Conservation (phyloP, 2,888 invertebrate genomes). For the Buathra laborator region DNA sequence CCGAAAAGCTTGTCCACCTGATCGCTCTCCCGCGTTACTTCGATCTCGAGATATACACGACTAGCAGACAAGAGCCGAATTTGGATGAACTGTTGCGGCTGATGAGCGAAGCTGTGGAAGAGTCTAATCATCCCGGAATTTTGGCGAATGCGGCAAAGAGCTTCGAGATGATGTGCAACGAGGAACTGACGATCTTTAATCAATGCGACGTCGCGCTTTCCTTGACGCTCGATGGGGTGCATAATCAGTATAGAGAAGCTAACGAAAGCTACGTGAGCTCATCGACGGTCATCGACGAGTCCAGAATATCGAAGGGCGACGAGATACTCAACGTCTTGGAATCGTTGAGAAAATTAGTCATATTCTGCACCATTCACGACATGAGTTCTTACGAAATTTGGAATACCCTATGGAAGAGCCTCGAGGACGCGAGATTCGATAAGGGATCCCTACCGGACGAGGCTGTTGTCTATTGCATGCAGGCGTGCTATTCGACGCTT, state of each 20-base stretch:
- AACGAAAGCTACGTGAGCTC: conserved; percentile 90
- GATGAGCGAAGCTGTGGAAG: conserved; percentile 95
- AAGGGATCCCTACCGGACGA: conserved; percentile 82
- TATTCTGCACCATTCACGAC: conserved; percentile 98
- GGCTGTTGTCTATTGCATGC: conserved; percentile 92
- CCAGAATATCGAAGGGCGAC: conserved; percentile 97
- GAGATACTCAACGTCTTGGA: conserved; percentile 96
- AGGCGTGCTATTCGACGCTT: conserved; percentile 94
- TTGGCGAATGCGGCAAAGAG: conserved; percentile 97
- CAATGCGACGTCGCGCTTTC: conserved; percentile 95
- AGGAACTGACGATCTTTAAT: conserved; percentile 89
- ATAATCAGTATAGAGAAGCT: conserved; percentile 94
- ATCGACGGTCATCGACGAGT: conserved; percentile 90
- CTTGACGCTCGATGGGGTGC: conserved; percentile 96
- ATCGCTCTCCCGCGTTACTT: conserved; percentile 98
- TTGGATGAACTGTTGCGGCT: conserved; percentile 94
- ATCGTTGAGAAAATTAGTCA: conserved; percentile 96
- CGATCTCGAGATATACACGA: conserved; percentile 98
- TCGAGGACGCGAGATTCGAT: conserved; percentile 87
- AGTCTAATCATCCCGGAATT: conserved; percentile 94
- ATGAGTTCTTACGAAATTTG: conserved; percentile 97
- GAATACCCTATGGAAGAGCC: conserved; percentile 92
- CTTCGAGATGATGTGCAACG: conserved; percentile 95
- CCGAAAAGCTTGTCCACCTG: conserved; percentile 98
- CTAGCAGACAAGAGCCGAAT: conserved; percentile 96